Evolutionary conservation across 2,888 invertebrate species (phyloP).

Genomic region (Archips xylosteana): DNA sequence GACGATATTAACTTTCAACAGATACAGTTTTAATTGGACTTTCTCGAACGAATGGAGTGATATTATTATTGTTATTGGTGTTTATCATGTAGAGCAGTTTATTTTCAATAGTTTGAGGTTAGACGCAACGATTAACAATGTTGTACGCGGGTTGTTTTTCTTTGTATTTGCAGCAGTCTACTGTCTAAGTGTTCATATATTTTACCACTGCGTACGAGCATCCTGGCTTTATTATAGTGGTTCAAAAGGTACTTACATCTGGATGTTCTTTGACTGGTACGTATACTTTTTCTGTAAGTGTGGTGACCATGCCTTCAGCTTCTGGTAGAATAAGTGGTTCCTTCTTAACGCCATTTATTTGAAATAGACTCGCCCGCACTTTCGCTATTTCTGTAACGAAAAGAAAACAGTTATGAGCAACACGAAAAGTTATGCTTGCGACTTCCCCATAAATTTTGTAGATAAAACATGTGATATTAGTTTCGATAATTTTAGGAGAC

Average conservation of each 20-base stretch:
- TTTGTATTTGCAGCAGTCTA: too few relatives aligned
- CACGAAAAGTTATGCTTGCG: constrained; percentile 52
- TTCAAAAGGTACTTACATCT: constrained; percentile 92
- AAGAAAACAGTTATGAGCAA: constrained; percentile 55
- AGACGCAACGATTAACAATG: neutral
- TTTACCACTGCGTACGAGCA: neutral
- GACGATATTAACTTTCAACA: constrained; percentile 42
- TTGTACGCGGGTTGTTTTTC: neutral
- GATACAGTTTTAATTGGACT: constrained; percentile 49
- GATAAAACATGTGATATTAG: constrained; percentile 65
- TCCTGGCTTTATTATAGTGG: neutral
- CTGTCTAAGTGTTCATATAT: too few relatives aligned
- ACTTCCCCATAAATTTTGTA: constrained; percentile 60
- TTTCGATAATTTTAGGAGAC: constrained; percentile 63
- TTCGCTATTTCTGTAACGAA: constrained; percentile 97
- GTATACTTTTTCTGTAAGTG: constrained; percentile 99
- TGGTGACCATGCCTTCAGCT: constrained; percentile 95
- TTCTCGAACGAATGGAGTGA: constrained; percentile 43
- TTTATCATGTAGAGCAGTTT: constrained; percentile 12
- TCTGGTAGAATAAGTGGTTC: constrained; percentile 97
- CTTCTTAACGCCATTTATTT: constrained; percentile 98
- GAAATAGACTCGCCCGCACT: constrained; percentile 98
- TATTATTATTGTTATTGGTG: constrained; percentile 37
- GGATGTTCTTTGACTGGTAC: constrained; percentile 99
- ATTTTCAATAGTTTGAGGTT: neutral